Evolutionary conservation across 2,113 vertebrate genomes (phyloP), one percentile per base, ranked within the genome.

Genomic region (Tapirus terrestris): DNA sequence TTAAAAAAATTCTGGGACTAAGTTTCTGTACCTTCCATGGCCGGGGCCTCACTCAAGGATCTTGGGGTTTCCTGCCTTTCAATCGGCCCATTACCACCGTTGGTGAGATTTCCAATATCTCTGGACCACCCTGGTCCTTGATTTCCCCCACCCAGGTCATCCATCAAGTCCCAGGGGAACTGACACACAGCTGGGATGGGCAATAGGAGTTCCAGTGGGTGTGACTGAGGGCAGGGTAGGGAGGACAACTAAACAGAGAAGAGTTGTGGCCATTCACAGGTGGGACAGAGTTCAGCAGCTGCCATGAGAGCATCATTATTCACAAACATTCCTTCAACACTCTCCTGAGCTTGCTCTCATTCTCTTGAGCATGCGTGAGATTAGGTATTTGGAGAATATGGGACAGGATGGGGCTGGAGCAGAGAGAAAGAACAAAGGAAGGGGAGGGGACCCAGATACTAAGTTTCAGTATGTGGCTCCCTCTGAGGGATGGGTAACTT

Each of bases 51-150:
- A 98, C 97, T 70, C 94, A 2, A 60, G 48, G 53, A 87, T 98
- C 98, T 93, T 98, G 97, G 97, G 98, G 98, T 53, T 92, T 98
- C 18, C 82, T 98, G 91, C 98, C 98, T 91, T 98, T 98, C 95
- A 97, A 97, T 21, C 70, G 4, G 23, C 96, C 98, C 85, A 98
- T 98, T 97, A 98, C 97, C 87, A 98, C 98, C 39, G 96, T 98
- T 87, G 98, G 98, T 98, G 39, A 98, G 98, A 31, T 93, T 94
- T 93, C 51, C 31, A 21, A 13, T 43, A 84, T 80, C 63, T 61
- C 68, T 51, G 21, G 43, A 86, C 18, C 36, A 56, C 23, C 8
- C 23, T 43, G 13, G 14, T 83, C 45, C 23, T 75, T 33, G 17
- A 81, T 43, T 43, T 2, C 61, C 12, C 18, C 29, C 25, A n/a